These are phyloP conservation scores for Rhinella marina DNA, from an alignment of 2,797 vertebrate genomes.

Conservation along the genomic window DNA sequence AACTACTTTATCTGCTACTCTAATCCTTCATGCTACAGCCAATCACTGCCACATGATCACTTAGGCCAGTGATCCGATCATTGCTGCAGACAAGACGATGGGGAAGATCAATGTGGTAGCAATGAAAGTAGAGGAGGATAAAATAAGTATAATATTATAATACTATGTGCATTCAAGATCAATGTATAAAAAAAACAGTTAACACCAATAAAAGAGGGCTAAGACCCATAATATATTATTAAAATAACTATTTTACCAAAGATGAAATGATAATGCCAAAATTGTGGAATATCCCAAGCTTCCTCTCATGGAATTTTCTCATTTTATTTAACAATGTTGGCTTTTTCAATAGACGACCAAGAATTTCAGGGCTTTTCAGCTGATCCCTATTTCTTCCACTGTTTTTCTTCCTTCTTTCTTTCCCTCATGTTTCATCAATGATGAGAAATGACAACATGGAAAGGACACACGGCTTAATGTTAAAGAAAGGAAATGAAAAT, in stretches of 20 bases:
- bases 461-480: constrained; percentile 29
- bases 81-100: no score
- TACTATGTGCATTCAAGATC: background rate
- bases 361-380: background rate
- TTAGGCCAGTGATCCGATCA: no score
- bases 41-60: no score
- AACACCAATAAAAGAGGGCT: background rate
- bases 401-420: background rate
- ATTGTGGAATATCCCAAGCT: background rate
- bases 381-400: constrained; percentile 17
- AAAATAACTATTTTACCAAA: background rate
- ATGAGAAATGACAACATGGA: constrained; percentile 45
- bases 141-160: no score
- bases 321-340: background rate
- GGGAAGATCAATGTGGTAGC: no score
- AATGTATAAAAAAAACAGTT: background rate
- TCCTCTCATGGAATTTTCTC: background rate
- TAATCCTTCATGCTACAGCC: no score
- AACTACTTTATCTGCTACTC: no score
- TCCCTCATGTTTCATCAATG: background rate
- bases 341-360: background rate
- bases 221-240: background rate
- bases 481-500: constrained; percentile 57
- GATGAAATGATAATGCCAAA: background rate
- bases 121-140: no score